Base-by-base conservation (phyloP, 2,113 vertebrate genomes). In the Puntigrus tetrazona region DNA sequence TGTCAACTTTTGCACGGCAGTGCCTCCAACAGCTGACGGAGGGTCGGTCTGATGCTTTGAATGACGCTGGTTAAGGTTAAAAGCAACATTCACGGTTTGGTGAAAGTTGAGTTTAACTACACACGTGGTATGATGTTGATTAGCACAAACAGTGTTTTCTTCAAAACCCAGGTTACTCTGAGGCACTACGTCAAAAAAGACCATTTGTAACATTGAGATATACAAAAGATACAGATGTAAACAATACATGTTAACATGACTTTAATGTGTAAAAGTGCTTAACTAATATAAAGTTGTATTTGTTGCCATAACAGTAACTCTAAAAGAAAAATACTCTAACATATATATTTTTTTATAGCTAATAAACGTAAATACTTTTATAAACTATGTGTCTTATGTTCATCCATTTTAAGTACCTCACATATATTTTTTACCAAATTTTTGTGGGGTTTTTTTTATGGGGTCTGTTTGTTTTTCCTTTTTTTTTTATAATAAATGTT, bases 1-100 rank as follows among this genome's bases (percentile, higher is more conserved):
- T 91, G 86, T 89, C 77, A 74, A 43, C 63, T 82, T 70, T 81
- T 67, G 81, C 47, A 87, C 72, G 50, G 69, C 31, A 43, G 10
- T 31, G 14, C 41, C 9, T 41, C 25, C 59, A 47, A 83, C 36
- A 69, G 38, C 18, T 77, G 59, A 79, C 29, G 36, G 29, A 45
- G 31, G 55, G n/a, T 57, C 27, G 70, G 29, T 69, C 63, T 27
- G 25, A 13, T n/a, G 9, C 29, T 72, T 29, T 83, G 25, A 29
- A 70, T 22, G 11, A 59, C 18, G 8, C 18, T 27, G 36, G 41
- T 52, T 31, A 16, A 74, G 1, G 67, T 61, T 81, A 81, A 73
- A 47, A 63, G 27, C 13, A 55, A 55, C 47, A 80, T 73, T 67
- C 11, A 1, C 0, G 38, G 38, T 27, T 43, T 11, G 11, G 5